Percentiles rank a stretch among this genome's conserved stretches.
Conservation (phyloP, 2,113 vertebrate species). For the Cygnus buccinator region DNA sequence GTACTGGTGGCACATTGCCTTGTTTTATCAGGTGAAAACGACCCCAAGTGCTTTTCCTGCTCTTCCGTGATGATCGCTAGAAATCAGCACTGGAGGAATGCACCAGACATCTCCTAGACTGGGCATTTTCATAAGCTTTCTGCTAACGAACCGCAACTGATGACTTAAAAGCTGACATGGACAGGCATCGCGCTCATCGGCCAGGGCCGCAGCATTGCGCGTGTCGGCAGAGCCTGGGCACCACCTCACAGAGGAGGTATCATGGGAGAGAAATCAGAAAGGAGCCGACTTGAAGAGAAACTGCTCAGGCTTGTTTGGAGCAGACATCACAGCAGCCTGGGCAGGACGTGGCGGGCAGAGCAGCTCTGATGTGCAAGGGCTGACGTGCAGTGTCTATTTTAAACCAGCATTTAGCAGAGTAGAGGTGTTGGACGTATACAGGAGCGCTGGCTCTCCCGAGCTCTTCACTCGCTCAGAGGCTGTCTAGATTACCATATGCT, state of each 20-base stretch:
- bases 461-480: conserved; percentile 13
- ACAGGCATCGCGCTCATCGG: too few species aligned
- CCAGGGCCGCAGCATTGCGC: rapidly evolving
- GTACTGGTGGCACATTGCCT: neutral
- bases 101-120: neutral
- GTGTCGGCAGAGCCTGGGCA: neutral
- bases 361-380: neutral
- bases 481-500: conserved; percentile 43
- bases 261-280: neutral
- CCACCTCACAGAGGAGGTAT: neutral
- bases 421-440: neutral
- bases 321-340: neutral
- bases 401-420: neutral
- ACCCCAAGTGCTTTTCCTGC: neutral
- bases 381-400: neutral
- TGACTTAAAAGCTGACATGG: neutral
- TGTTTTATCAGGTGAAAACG: neutral
- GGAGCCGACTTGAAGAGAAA: rapidly evolving
- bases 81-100: neutral
- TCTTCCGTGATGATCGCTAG: neutral
- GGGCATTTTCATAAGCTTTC: neutral
- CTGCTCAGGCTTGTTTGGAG: neutral
- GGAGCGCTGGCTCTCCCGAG: neutral
- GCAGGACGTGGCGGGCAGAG: neutral
- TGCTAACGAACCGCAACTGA: neutral